Evolutionary conservation across 2,113 vertebrate genomes (phyloP).

Genomic region (Megaceryle maxima): DNA sequence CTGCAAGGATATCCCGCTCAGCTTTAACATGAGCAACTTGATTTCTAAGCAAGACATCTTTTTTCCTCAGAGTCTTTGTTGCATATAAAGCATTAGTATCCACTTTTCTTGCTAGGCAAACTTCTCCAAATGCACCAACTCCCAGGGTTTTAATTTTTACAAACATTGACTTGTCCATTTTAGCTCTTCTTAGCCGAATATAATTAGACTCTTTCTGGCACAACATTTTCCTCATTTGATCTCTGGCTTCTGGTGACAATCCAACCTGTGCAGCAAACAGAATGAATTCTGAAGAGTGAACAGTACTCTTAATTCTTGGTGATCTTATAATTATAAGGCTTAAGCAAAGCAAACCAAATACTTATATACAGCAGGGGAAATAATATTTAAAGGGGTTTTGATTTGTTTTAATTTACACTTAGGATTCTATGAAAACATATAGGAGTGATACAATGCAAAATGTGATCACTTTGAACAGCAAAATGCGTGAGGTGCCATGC

Average conservation of each 20-base stretch:
- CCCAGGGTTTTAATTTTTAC: constrained; percentile 97
- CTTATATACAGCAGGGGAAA: constrained; percentile 47
- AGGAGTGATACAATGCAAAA: constrained; percentile 62
- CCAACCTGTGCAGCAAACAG: constrained; percentile 86
- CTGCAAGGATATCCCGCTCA: constrained; percentile 95
- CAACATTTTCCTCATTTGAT: constrained; percentile 99
- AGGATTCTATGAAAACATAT: constrained; percentile 51
- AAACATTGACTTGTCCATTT: constrained; percentile 99
- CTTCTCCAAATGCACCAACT: constrained; percentile 96
- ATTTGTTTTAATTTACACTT: constrained; percentile 52
- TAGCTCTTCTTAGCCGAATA: constrained; percentile 95
- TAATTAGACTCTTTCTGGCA: constrained; percentile 99
- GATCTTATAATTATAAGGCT: constrained; percentile 23
- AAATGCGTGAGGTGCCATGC: constrained; percentile 60
- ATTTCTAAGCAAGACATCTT: constrained; percentile 95
- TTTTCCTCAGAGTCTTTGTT: constrained; percentile 98
- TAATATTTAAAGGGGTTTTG: not conserved
- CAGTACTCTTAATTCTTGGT: constrained; percentile 18
- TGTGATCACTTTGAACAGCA: constrained; percentile 45
- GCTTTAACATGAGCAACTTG: constrained; percentile 99
- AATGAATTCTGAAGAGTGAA: constrained; percentile 41
- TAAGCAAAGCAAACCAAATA: constrained; percentile 54
- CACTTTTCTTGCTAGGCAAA: constrained; percentile 94
- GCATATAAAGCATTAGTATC: constrained; percentile 97
- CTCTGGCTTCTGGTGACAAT: constrained; percentile 92